Base-by-base conservation (phyloP, 2,113 vertebrate genomes). In the Antigone vipio region DNA sequence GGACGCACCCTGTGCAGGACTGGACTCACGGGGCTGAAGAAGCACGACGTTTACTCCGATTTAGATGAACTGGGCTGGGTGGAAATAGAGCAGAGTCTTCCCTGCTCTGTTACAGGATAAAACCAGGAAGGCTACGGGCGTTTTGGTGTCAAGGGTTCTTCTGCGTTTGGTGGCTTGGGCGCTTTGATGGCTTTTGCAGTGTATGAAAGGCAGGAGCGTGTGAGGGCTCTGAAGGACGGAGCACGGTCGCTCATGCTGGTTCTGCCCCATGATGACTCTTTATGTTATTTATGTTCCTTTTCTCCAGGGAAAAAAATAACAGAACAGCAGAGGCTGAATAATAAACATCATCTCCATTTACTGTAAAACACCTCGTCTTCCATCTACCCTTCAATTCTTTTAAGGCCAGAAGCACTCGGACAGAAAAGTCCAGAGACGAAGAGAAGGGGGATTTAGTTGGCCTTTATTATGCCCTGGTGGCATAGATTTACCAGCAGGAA, bases 191-290 rank as follows among this genome's bases (percentile, higher is more conserved):
- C 9, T 50, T 76, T 42, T 30, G 42, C 4, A 2, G 11, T 21
- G 12, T 11, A 2, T 30, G 45, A 50, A 77, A 35, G 30, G 35
- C 45, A 44, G 69, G 49, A 64, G 27, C 2, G 3, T 6, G 40
- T 38, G 0, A 3, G 50, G 34, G 50, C 42, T 68, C 52, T 42
- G 66, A 45, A 50, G 63, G 19, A 22, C 2, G 4, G 32, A 73
- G 47, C 32, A 15, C 1, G 3, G 27, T 38, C 1, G 9, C 14
- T 74, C 14, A 11, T 0, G 2, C 15, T 49, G 50, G 32, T 66
- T 40, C 42, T 55, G 34, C 34, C n/a, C n/a, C 4, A 7, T 19
- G 19, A 24, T 56, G 50, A n/a, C n/a, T n/a, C 45, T 58, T 45
- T 17, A 1, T 67, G 10, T 29, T 67, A 26, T 75, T 44, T 59